Evolutionary conservation across 30 jellyfish, hydroid and myxozoan species (phyloP).

Genomic region (Aurelia aurita complex sp. Pacific): DNA sequence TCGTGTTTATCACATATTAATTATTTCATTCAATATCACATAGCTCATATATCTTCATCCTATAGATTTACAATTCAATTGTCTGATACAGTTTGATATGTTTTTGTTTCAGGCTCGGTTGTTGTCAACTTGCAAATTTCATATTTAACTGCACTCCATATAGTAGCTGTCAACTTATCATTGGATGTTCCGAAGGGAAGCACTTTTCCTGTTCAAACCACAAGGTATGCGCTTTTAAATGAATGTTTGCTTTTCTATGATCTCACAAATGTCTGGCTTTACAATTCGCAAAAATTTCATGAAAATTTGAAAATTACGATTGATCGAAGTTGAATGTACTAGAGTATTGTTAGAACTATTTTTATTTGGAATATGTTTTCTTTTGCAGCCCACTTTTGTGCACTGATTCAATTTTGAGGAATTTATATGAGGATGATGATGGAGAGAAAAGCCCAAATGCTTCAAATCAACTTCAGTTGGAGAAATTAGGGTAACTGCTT

Average conservation of each 20-base stretch:
- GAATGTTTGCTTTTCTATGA: too few species aligned
- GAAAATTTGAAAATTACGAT: too few species aligned
- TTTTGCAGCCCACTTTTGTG: conserved; percentile 70
- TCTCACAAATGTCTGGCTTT: too few species aligned
- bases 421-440: conserved; percentile 68
- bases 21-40: too few species aligned
- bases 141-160: conserved; percentile 55
- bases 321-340: too few species aligned
- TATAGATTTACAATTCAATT: too few species aligned
- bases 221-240: conserved; percentile 7
- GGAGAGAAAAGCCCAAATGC: conserved; percentile 85
- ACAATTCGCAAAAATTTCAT: too few species aligned
- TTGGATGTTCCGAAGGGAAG: conserved; percentile 13
- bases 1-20: too few species aligned
- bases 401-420: conserved; percentile 55
- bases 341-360: too few species aligned
- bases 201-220: conserved; percentile 11
- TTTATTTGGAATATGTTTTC: background rate
- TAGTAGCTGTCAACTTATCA: conserved; percentile 49
- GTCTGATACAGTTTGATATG: background rate
- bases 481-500: conserved; percentile 68
- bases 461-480: conserved; percentile 79
- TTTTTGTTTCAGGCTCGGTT: conserved; percentile 19
- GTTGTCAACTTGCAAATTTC: conserved; percentile 39
- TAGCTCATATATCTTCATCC: too few species aligned